These are phyloP conservation scores for Nesoenas mayeri DNA, from an alignment of 2,113 vertebrate genomes.

Conservation along the genomic window DNA sequence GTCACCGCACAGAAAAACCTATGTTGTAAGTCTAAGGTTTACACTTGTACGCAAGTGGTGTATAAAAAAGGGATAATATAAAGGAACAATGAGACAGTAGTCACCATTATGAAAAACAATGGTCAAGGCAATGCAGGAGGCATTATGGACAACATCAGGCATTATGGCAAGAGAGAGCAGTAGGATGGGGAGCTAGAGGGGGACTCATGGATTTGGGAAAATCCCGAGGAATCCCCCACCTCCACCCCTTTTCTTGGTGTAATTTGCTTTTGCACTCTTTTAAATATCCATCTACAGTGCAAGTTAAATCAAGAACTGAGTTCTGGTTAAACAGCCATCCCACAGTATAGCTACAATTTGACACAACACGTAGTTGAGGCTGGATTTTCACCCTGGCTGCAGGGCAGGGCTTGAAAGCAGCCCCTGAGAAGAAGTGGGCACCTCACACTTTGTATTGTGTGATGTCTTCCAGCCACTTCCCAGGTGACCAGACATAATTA, in stretches of 20 bases:
- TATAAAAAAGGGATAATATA: background rate
- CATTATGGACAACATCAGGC: background rate
- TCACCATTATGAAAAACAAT: background rate
- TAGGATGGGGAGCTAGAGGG: background rate
- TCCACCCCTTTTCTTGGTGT: background rate
- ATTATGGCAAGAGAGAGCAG: background rate
- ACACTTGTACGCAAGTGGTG: constrained; percentile 14
- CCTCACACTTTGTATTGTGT: background rate
- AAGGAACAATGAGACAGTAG: background rate
- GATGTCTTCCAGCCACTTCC: background rate
- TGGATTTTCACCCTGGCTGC: background rate
- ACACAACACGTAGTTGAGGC: background rate
- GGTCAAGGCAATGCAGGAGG: constrained; percentile 1
- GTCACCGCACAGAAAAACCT: background rate
- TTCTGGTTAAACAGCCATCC: background rate
- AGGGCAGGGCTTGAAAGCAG: background rate
- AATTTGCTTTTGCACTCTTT: background rate
- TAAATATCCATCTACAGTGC: background rate
- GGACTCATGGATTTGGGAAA: background rate
- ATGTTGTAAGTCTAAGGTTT: background rate
- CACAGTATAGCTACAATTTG: background rate
- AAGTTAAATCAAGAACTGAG: background rate
- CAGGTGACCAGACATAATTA: background rate
- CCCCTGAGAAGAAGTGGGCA: background rate
- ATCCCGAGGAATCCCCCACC: background rate